Evolutionary conservation across 92 coral and sea anemone species (phyloP).

Genomic region (Umimayanthus kanabou): DNA sequence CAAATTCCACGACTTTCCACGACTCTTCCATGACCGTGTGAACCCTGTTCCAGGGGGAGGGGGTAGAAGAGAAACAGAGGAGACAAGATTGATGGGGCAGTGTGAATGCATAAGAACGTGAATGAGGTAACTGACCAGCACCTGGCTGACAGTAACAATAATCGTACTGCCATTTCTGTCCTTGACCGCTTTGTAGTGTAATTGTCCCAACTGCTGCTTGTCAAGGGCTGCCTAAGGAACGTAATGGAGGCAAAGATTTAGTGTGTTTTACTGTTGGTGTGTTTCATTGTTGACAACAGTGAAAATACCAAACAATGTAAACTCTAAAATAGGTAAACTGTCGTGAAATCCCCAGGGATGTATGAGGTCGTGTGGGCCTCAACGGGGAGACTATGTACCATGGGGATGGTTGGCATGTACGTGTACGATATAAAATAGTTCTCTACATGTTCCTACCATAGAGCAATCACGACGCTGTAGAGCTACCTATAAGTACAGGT

Average conservation of each 20-base stretch:
- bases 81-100: background rate
- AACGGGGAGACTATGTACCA: too few species aligned
- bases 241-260: background rate
- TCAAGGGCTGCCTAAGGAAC: slow-evolving; percentile 84
- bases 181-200: slow-evolving; percentile 88
- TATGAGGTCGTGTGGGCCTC: too few species aligned
- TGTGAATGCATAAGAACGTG: slow-evolving; percentile 25
- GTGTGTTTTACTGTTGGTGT: background rate
- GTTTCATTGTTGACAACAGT: background rate
- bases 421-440: too few species aligned
- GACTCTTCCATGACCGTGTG: too few species aligned
- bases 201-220: slow-evolving; percentile 88
- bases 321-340: too few species aligned
- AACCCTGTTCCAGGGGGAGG: too few species aligned
- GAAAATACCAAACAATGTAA: background rate
- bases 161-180: slow-evolving; percentile 93
- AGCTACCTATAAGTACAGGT: too few species aligned
- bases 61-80: background rate
- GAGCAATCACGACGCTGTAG: too few species aligned
- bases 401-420: too few species aligned
- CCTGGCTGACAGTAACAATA: slow-evolving; percentile 86
- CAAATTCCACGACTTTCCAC: too few species aligned
- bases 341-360: too few species aligned
- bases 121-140: slow-evolving; percentile 64
- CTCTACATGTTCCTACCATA: too few species aligned